Conservation (phyloP, 2,888 invertebrate genomes). For the Rhorus exstirpatorius region DNA sequence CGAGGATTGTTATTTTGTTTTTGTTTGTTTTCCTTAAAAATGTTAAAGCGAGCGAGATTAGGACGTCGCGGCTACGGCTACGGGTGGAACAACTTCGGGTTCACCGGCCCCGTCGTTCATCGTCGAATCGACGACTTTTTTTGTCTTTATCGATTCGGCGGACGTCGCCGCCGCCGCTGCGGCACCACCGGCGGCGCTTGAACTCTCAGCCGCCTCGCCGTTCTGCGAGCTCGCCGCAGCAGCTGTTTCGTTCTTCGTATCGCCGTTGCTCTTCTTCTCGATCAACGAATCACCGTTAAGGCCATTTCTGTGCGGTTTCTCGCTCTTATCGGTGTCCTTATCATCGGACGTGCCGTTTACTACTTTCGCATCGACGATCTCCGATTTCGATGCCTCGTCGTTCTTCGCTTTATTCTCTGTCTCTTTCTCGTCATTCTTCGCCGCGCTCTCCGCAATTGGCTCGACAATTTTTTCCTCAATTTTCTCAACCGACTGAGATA, state of each 20-base stretch:
- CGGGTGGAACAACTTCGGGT: slow-evolving; percentile 83
- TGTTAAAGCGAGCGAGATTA: slow-evolving; percentile 81
- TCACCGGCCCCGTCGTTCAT: slow-evolving; percentile 83
- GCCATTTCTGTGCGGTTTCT: slow-evolving; percentile 82
- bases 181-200: slow-evolving; percentile 74
- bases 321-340: slow-evolving; percentile 70
- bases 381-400: slow-evolving; percentile 60
- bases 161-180: slow-evolving; percentile 75
- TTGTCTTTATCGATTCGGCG: slow-evolving; percentile 82
- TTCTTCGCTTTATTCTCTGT: slow-evolving; percentile 53
- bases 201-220: slow-evolving; percentile 78
- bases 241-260: slow-evolving; percentile 71
- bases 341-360: slow-evolving; percentile 63
- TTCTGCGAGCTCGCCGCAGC: slow-evolving; percentile 71
- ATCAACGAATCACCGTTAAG: slow-evolving; percentile 78
- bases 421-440: slow-evolving; percentile 66
- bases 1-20: slow-evolving; percentile 35
- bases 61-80: slow-evolving; percentile 84
- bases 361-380: slow-evolving; percentile 66
- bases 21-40: slow-evolving; percentile 72
- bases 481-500: slow-evolving; percentile 15
- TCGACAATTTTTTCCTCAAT: slow-evolving; percentile 70
- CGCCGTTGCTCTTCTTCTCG: slow-evolving; percentile 73
- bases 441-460: slow-evolving; percentile 67
- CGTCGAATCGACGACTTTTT: slow-evolving; percentile 83